These are phyloP conservation scores for Scaptomyza montana DNA, from an alignment of 1,140 invertebrate genomes.

Conservation along the genomic window DNA sequence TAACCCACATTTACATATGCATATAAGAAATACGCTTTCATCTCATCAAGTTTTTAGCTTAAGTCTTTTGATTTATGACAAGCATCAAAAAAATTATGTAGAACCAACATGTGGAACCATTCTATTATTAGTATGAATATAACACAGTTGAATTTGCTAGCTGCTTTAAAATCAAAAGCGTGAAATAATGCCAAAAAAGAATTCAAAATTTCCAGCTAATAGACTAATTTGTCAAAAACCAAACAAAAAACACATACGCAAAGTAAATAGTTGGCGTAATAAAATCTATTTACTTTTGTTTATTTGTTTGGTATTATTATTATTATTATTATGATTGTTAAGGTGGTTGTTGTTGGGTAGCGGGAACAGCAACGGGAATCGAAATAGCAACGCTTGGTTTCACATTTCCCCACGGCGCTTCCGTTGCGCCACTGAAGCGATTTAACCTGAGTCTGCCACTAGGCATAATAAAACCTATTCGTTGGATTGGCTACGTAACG, in stretches of 20 bases:
- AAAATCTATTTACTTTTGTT: slow-evolving; percentile 46
- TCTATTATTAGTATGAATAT: slow-evolving; percentile 32
- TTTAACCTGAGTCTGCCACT: slow-evolving; percentile 9
- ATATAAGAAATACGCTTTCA: background rate
- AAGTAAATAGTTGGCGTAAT: slow-evolving; percentile 14
- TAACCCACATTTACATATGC: too few species aligned
- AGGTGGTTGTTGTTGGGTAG: slow-evolving; percentile 28
- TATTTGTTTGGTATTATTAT: slow-evolving; percentile 36
- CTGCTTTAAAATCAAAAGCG: slow-evolving; percentile 43
- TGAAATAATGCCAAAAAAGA: slow-evolving; percentile 51
- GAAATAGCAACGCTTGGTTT: slow-evolving; percentile 73
- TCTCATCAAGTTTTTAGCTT: slow-evolving; percentile 41
- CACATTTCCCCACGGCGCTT: slow-evolving; percentile 70
- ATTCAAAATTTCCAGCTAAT: slow-evolving; percentile 68
- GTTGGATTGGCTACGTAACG: slow-evolving; percentile 12
- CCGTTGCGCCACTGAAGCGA: slow-evolving; percentile 45
- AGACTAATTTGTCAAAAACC: slow-evolving; percentile 57
- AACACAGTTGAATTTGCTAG: slow-evolving; percentile 32
- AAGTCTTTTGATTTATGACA: slow-evolving; percentile 51
- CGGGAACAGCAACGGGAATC: slow-evolving; percentile 21
- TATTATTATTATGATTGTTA: slow-evolving; percentile 19
- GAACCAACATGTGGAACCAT: slow-evolving; percentile 36
- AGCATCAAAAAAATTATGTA: background rate
- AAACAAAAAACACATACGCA: slow-evolving; percentile 33
- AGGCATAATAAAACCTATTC: slow-evolving; percentile 15